phyloP scores from a whole-genome alignment of 2,113 vertebrate species.

The Peromyscus maniculatus region DNA sequence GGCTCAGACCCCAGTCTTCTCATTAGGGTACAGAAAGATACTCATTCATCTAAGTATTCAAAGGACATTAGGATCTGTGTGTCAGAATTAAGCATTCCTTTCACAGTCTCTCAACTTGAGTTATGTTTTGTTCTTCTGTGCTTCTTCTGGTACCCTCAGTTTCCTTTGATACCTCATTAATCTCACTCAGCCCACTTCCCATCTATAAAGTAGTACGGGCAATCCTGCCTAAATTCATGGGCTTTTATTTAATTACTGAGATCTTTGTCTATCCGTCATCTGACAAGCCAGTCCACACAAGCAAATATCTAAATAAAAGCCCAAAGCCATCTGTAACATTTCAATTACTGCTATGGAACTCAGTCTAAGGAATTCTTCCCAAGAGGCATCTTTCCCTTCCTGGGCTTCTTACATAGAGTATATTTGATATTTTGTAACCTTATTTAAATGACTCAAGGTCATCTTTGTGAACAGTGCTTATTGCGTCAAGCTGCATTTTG shows the following conservation, averaged over 20 bases:
- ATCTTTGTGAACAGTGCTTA: constrained; percentile 21
- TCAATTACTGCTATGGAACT: not conserved
- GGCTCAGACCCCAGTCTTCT: not conserved
- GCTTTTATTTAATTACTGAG: constrained; percentile 58
- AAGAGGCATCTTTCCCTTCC: not conserved
- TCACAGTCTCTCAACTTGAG: not conserved
- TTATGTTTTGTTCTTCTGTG: not conserved
- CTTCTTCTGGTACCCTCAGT: not conserved
- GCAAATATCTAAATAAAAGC: constrained; percentile 40
- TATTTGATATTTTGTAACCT: constrained; percentile 38
- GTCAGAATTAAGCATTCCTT: not conserved
- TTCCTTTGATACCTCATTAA: not conserved
- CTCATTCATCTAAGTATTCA: not conserved
- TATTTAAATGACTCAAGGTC: constrained; percentile 57
- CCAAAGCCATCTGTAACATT: constrained; percentile 28
- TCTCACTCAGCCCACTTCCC: not conserved
- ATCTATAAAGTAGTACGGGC: not conserved
- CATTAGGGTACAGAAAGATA: not conserved
- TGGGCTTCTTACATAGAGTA: not conserved
- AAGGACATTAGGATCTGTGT: not conserved
- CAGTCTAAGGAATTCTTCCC: constrained; percentile 23
- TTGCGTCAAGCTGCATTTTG: not conserved
- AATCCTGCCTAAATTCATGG: not conserved
- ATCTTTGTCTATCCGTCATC: constrained; percentile 43
- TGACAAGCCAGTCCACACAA: not conserved